Evolutionary conservation across 2,113 vertebrate species (phyloP).

Genomic region (Microcebus lehilahytsara): DNA sequence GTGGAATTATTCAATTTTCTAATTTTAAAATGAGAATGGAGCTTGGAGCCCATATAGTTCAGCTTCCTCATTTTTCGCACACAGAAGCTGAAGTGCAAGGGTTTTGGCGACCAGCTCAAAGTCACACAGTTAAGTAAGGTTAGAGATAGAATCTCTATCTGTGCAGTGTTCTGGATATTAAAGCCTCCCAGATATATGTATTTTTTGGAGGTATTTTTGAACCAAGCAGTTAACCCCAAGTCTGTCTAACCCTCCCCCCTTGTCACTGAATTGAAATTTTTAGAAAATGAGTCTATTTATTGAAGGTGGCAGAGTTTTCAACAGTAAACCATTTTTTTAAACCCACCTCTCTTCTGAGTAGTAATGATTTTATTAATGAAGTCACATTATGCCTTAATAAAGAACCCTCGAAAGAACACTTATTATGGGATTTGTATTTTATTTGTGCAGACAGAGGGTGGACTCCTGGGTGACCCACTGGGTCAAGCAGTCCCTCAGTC

Average conservation of each 20-base stretch:
- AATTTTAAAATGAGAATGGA: constrained; percentile 33
- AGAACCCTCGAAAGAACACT: constrained; percentile 60
- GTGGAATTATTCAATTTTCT: neutral
- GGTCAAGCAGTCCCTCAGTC: neutral
- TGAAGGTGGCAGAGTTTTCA: neutral
- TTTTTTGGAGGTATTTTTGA: constrained; percentile 25
- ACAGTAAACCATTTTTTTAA: constrained; percentile 55
- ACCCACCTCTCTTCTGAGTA: constrained; percentile 28
- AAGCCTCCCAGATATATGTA: neutral
- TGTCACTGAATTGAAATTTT: constrained; percentile 4
- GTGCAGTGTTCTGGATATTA: neutral
- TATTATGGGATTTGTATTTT: constrained; percentile 54
- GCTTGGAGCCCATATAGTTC: neutral
- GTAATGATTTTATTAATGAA: constrained; percentile 64
- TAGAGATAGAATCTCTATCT: neutral
- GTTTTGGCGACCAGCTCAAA: neutral
- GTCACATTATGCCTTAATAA: constrained; percentile 69
- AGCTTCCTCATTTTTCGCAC: neutral
- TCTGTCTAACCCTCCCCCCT: neutral
- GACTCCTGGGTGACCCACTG: neutral
- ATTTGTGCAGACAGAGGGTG: neutral
- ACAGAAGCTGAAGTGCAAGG: neutral
- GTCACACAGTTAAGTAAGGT: neutral
- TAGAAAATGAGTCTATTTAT: constrained; percentile 39
- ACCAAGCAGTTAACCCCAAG: neutral